A percentile compares a stretch with the other conserved stretches of the same genome.
phyloP scores from a whole-genome alignment of 2,113 vertebrate genomes.

The Eulacestoma nigropectus region DNA sequence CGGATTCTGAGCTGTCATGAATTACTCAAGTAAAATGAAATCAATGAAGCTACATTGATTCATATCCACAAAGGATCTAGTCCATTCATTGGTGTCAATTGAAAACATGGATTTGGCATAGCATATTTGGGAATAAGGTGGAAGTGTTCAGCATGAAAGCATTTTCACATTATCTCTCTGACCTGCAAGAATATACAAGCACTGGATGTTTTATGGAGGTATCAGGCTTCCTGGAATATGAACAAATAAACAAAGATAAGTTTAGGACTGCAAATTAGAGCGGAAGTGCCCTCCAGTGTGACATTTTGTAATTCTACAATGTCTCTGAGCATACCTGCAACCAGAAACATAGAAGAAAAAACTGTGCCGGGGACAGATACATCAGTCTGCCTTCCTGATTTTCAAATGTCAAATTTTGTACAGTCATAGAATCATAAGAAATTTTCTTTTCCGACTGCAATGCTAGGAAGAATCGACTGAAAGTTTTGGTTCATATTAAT shows the following conservation, averaged over 20 bases:
- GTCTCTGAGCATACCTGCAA: background rate
- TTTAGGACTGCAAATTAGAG: background rate
- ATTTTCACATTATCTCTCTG: constrained; percentile 9
- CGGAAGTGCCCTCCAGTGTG: background rate
- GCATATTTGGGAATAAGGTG: background rate
- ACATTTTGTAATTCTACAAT: background rate
- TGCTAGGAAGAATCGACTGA: background rate
- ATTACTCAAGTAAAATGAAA: constrained; percentile 25
- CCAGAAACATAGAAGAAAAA: background rate
- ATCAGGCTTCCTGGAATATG: background rate
- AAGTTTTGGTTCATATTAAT: background rate
- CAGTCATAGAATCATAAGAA: background rate
- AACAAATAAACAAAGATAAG: constrained; percentile 6
- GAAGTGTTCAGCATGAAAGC: background rate
- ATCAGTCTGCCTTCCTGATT: background rate
- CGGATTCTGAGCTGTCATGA: background rate
- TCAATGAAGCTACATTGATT: constrained; percentile 1
- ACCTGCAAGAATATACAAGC: background rate
- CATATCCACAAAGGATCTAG: background rate
- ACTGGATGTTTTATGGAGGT: background rate
- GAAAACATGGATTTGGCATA: background rate
- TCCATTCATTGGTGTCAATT: background rate
- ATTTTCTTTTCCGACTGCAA: background rate
- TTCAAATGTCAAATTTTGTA: background rate
- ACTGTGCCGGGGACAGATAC: background rate